phyloP scores from a whole-genome alignment of 1,140 invertebrate genomes.

The Metaphire vulgaris region DNA sequence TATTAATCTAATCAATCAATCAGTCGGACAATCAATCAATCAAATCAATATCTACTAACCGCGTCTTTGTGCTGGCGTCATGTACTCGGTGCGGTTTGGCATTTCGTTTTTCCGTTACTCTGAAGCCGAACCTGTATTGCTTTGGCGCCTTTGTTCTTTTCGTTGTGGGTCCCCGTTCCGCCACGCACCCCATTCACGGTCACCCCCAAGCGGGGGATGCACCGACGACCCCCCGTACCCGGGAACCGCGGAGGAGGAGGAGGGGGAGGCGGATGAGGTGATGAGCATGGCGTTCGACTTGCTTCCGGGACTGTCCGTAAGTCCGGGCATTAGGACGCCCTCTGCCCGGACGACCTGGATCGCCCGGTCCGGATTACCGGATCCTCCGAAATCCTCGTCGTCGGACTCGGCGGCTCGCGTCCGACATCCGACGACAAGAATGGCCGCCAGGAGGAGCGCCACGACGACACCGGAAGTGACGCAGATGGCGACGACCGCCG shows the following conservation, averaged over 20 bases:
- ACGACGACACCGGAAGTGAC: constrained; percentile 6
- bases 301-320: not conserved
- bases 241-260: not conserved
- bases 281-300: not conserved
- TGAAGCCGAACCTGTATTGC: not conserved
- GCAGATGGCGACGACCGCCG: constrained; percentile 7
- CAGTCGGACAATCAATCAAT: no score
- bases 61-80: no score
- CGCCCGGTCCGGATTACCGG: not conserved
- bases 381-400: no score
- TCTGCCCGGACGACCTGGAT: not conserved
- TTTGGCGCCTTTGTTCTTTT: not conserved
- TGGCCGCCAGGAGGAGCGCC: constrained; percentile 13
- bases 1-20: no score
- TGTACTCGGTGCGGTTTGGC: not conserved
- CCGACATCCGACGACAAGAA: constrained; percentile 13
- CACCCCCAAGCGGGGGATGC: not conserved
- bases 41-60: no score
- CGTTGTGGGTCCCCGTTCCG: not conserved
- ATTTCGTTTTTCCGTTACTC: not conserved
- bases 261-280: no score
- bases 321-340: not conserved
- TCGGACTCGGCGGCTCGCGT: not conserved
- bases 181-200: not conserved
- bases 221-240: not conserved